Evolutionary conservation across 1,140 invertebrate genomes (phyloP).

Genomic region (Acromyrmex heyeri): DNA sequence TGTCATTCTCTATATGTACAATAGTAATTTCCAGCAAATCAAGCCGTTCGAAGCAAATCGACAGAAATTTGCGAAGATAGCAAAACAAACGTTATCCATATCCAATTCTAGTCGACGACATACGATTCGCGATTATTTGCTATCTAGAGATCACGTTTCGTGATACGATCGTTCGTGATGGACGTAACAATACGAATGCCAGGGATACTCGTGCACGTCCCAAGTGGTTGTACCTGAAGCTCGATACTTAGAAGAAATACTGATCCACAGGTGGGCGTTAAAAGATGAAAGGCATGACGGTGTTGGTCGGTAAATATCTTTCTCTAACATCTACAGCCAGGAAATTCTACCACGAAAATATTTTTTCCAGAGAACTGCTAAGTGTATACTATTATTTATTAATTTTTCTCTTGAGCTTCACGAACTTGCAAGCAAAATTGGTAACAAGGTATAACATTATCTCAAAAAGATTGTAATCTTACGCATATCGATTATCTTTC

Average conservation of each 20-base stretch:
- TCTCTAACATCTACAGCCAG: not conserved
- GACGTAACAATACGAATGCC: slow-evolving; percentile 28
- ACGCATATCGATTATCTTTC: not conserved
- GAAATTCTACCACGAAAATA: slow-evolving; percentile 9
- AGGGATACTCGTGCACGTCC: not conserved
- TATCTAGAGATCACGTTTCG: slow-evolving; percentile 27
- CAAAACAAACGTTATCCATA: not conserved
- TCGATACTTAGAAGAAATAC: slow-evolving; percentile 50
- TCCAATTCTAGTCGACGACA: not conserved
- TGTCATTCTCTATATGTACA: not conserved
- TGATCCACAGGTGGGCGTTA: slow-evolving; percentile 63
- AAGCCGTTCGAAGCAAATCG: not conserved
- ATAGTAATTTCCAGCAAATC: not conserved
- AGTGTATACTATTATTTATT: not conserved
- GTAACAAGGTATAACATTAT: not conserved
- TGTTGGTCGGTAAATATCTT: slow-evolving; percentile 22
- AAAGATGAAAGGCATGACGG: slow-evolving; percentile 54
- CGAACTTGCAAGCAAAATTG: not conserved
- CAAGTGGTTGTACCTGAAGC: slow-evolving; percentile 25
- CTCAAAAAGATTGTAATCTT: not conserved
- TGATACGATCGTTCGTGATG: slow-evolving; percentile 40
- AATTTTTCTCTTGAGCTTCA: not conserved
- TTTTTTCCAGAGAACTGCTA: not conserved
- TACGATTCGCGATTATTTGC: slow-evolving; percentile 29
- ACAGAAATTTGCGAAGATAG: not conserved